phyloP scores from a whole-genome alignment of 2,113 vertebrate genomes.

The Grantiella picta region DNA sequence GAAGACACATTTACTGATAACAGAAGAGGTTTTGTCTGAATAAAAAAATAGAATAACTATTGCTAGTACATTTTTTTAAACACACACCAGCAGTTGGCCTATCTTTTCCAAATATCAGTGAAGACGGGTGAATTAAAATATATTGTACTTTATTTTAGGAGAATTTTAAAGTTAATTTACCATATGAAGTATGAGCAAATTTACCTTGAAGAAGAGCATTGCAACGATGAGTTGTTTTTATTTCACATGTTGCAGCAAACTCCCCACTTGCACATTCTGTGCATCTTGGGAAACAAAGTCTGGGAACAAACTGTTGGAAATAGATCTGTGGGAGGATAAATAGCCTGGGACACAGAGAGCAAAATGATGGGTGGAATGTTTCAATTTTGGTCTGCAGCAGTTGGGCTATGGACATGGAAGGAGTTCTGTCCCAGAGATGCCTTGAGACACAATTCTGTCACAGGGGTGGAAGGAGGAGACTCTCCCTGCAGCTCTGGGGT shows the following conservation, averaged over 20 bases:
- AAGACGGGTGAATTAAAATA: neutral
- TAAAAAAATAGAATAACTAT: neutral
- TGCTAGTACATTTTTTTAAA: neutral
- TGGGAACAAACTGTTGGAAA: neutral
- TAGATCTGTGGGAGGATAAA: neutral
- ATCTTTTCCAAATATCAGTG: neutral
- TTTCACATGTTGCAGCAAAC: neutral
- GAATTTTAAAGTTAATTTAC: neutral
- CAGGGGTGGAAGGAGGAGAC: fast-evolving
- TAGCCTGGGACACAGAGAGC: neutral
- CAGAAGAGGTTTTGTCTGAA: neutral
- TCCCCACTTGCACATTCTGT: neutral
- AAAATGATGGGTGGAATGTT: neutral
- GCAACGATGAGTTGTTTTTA: neutral
- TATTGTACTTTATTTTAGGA: neutral
- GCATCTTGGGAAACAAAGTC: neutral
- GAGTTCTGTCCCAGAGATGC: neutral
- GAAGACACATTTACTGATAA: neutral
- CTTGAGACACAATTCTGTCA: neutral
- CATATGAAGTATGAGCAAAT: neutral
- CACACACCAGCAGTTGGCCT: neutral
- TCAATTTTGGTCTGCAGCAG: neutral
- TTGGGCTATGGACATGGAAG: neutral
- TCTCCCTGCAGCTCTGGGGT: neutral
- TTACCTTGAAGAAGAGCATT: neutral